Conservation (phyloP, 64 coral and sea anemone genomes). For the Dendrophyllia cribrosa region DNA sequence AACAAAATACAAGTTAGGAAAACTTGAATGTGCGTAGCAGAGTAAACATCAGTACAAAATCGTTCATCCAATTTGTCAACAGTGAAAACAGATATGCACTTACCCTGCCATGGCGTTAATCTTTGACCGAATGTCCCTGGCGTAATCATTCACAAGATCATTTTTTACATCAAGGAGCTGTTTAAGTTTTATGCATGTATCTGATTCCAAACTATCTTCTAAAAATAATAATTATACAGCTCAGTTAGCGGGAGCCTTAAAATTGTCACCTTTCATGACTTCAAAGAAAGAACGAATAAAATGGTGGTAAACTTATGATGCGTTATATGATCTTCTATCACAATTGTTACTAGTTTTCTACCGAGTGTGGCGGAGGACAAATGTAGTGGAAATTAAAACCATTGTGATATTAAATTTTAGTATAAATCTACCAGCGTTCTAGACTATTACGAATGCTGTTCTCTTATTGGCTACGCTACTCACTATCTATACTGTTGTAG, state of each 20-base stretch:
- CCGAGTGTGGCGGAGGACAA: too few relatives aligned
- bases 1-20: neutral
- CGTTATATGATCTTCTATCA: too few relatives aligned
- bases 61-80: too few relatives aligned
- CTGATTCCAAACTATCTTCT: neutral
- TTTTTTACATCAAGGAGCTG: neutral
- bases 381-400: too few relatives aligned
- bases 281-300: neutral
- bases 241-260: too few relatives aligned
- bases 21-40: neutral
- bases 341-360: too few relatives aligned
- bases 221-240: neutral
- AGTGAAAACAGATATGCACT: neutral
- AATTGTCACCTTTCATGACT: neutral
- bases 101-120: conserved; percentile 10
- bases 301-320: too few relatives aligned
- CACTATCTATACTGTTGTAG: too few relatives aligned
- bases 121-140: conserved; percentile 2
- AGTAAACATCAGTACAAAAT: neutral
- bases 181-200: neutral
- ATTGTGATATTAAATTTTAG: too few relatives aligned
- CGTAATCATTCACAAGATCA: conserved; percentile 17
- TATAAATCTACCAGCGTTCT: too few relatives aligned
- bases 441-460: too few relatives aligned
- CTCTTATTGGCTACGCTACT: too few relatives aligned